Percentiles rank a stretch among this genome's conserved stretches.
Conservation (phyloP, 2,797 vertebrate species). For the Lagothrix lagotricha region DNA sequence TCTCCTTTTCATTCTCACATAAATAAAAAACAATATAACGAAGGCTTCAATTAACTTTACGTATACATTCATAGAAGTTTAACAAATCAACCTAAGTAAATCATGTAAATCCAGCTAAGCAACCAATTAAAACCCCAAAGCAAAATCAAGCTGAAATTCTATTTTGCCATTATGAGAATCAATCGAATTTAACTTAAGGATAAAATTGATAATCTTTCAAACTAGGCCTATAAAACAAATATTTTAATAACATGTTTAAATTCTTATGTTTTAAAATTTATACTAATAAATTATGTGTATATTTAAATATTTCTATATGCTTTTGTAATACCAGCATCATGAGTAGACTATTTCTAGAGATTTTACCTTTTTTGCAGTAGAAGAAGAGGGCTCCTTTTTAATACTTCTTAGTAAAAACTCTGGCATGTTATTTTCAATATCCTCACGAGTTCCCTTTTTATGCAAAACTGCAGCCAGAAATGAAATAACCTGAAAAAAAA, state of each 20-base stretch:
- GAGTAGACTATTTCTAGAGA: neutral
- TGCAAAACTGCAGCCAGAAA: slow-evolving; percentile 94
- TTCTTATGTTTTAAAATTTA: slow-evolving; percentile 5
- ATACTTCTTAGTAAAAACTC: slow-evolving; percentile 92
- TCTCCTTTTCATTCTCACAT: neutral
- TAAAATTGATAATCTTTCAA: slow-evolving; percentile 7
- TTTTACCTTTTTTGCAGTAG: slow-evolving; percentile 89
- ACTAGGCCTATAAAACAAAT: neutral
- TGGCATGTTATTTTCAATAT: slow-evolving; percentile 95
- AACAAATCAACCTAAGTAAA: slow-evolving; percentile 16
- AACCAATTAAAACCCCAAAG: neutral
- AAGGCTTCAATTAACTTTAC: slow-evolving; percentile 13
- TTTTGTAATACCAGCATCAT: neutral
- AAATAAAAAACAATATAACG: neutral
- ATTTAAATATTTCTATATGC: neutral
- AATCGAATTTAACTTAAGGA: neutral
- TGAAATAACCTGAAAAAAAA: slow-evolving; percentile 91
- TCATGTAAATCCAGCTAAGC: neutral
- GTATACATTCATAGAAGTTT: neutral
- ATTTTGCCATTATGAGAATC: slow-evolving; percentile 11
- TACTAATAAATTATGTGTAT: neutral
- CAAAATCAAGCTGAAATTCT: slow-evolving; percentile 24
- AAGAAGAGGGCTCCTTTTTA: slow-evolving; percentile 80
- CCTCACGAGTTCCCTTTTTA: slow-evolving; percentile 95
- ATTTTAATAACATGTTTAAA: neutral